A percentile compares a stretch with the other conserved stretches of the same genome.
phyloP scores from a whole-genome alignment of 2,888 invertebrate genomes.

The Caenorhabditis angaria region DNA sequence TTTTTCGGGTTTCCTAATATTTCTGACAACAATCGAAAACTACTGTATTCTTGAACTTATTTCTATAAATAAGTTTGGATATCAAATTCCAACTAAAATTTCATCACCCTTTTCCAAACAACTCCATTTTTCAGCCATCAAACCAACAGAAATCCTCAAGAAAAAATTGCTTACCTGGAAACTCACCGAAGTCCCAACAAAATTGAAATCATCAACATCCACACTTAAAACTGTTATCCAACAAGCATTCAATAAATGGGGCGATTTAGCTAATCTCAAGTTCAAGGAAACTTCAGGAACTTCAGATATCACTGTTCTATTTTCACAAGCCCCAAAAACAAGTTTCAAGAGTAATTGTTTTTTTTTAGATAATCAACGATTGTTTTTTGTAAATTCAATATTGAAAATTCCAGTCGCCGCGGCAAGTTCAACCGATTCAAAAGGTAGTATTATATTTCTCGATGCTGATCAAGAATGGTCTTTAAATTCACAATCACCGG shows the following conservation, averaged over 20 bases:
- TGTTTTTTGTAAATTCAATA: conserved; percentile 1
- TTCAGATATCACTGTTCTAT: conserved; percentile 58
- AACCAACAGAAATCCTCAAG: conserved; percentile 51
- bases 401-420: conserved; percentile 27
- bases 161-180: conserved; percentile 52
- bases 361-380: background rate
- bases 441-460: conserved; percentile 43
- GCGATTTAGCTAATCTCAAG: conserved; percentile 35
- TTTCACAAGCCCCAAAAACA: conserved; percentile 51
- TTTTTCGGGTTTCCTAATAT: too few species aligned
- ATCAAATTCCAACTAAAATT: too few species aligned
- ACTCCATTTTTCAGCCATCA: conserved; percentile 27
- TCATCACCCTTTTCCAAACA: background rate
- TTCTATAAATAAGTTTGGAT: too few species aligned
- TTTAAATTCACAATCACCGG: conserved; percentile 32
- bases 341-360: conserved; percentile 35
- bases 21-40: too few species aligned
- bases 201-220: conserved; percentile 31
- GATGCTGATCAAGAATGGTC: conserved; percentile 50
- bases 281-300: conserved; percentile 25
- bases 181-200: conserved; percentile 40
- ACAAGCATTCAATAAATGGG: conserved; percentile 54
- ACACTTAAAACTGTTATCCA: conserved; percentile 43
- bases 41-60: too few species aligned
- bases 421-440: conserved; percentile 27